Percentiles rank a stretch among this genome's conserved stretches.
Evolutionary conservation across 2,888 invertebrate species (phyloP).

Genomic region (Escarpia spicata): DNA sequence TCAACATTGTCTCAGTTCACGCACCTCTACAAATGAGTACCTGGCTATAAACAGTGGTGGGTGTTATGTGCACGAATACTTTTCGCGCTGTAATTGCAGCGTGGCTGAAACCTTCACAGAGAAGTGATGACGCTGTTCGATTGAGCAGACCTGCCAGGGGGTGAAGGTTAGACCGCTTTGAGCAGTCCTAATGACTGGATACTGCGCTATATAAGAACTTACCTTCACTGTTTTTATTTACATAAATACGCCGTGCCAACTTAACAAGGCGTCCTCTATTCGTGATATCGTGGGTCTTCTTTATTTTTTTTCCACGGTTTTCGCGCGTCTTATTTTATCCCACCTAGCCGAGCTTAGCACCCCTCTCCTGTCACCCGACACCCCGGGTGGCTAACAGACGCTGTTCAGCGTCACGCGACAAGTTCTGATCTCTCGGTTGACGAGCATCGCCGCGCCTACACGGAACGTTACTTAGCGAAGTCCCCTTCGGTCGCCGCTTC

Average conservation of each 20-base stretch:
- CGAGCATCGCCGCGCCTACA: neutral
- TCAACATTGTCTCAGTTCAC: too few relatives aligned
- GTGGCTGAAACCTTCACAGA: too few relatives aligned
- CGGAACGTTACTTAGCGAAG: neutral
- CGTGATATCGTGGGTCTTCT: neutral
- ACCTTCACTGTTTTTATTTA: too few relatives aligned
- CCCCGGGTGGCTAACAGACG: neutral
- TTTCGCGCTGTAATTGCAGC: too few relatives aligned
- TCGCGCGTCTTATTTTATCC: neutral
- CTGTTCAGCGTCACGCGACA: neutral
- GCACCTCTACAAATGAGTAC: too few relatives aligned
- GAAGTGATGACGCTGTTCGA: too few relatives aligned
- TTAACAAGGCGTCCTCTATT: neutral
- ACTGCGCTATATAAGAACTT: too few relatives aligned
- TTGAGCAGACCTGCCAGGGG: too few relatives aligned
- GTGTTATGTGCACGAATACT: too few relatives aligned
- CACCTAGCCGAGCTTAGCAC: neutral
- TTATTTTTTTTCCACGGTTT: neutral
- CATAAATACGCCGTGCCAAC: neutral
- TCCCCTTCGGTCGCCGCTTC: neutral
- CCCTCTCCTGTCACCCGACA: neutral
- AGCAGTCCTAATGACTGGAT: too few relatives aligned
- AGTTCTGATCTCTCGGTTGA: neutral
- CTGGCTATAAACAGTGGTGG: too few relatives aligned
- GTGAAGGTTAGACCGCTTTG: too few relatives aligned